These are phyloP conservation scores for Euplexia lucipara DNA, from an alignment of 2,888 invertebrate species.

Conservation along the genomic window DNA sequence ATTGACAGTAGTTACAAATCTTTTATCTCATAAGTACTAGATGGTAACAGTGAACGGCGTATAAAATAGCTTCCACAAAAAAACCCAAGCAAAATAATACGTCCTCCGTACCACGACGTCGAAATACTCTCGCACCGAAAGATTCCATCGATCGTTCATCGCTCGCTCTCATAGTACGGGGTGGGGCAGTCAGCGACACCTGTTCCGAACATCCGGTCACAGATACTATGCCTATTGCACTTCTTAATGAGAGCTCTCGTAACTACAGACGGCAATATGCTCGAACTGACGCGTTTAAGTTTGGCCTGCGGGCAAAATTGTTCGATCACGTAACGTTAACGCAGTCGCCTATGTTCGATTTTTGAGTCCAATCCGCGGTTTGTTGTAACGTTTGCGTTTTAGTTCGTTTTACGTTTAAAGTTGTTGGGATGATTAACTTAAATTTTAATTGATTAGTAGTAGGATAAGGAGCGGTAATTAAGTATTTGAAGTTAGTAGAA, in stretches of 20 bases:
- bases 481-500: too few relatives aligned
- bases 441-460: too few relatives aligned
- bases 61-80: neutral
- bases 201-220: conserved; percentile 76
- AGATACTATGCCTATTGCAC: conserved; percentile 66
- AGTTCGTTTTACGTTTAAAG: conserved; percentile 16
- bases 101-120: conserved; percentile 17
- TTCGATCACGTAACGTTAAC: conserved; percentile 56
- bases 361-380: conserved; percentile 49
- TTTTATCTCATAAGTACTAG: neutral
- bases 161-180: conserved; percentile 61
- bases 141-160: conserved; percentile 50
- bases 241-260: conserved; percentile 63
- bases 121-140: conserved; percentile 10
- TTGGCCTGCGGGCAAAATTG: conserved; percentile 41
- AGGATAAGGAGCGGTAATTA: too few relatives aligned
- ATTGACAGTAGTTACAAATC: too few relatives aligned
- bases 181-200: conserved; percentile 78
- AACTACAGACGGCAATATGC: conserved; percentile 52
- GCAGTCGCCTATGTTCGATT: conserved; percentile 28
- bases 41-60: neutral
- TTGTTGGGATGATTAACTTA: conserved; percentile 25
- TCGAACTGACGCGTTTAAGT: conserved; percentile 63
- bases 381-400: too few relatives aligned
- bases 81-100: neutral